phyloP scores from a whole-genome alignment of 2,797 vertebrate species.

The Liparis tanakae region DNA sequence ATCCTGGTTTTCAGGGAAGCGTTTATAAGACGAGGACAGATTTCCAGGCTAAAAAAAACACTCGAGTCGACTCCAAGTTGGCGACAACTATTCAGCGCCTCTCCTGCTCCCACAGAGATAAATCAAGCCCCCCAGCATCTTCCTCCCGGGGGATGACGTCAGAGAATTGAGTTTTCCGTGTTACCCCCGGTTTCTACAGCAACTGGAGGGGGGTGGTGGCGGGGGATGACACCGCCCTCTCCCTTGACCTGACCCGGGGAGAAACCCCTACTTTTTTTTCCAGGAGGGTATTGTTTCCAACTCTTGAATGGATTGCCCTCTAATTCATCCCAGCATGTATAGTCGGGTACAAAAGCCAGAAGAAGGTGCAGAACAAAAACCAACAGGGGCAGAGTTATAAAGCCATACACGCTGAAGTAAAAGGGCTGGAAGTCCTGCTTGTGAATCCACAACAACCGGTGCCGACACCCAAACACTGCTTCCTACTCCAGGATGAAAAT shows the following conservation, averaged over 20 bases:
- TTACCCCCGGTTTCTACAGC: conserved; percentile 78
- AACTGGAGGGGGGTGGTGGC: conserved; percentile 57
- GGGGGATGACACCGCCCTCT: conserved; percentile 61
- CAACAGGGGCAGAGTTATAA: conserved; percentile 58
- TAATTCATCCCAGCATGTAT: conserved; percentile 80
- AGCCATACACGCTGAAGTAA: conserved; percentile 50
- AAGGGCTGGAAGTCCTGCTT: conserved; percentile 5
- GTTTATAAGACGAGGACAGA: conserved; percentile 37
- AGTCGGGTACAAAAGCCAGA: conserved; percentile 72
- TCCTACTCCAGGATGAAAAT: conserved; percentile 3
- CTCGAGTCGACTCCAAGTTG: conserved; percentile 47
- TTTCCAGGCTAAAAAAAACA: conserved; percentile 46
- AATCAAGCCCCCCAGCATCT: conserved; percentile 71
- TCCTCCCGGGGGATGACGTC: conserved; percentile 70
- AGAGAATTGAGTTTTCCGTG: conserved; percentile 75
- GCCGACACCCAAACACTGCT: neutral
- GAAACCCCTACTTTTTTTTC: conserved; percentile 57
- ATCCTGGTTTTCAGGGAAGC: conserved; percentile 20
- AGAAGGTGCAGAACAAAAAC: conserved; percentile 68
- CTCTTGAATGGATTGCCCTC: conserved; percentile 81
- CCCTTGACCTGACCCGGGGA: conserved; percentile 75
- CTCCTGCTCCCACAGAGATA: conserved; percentile 74
- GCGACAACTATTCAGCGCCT: conserved; percentile 56
- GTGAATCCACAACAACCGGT: conserved; percentile 25
- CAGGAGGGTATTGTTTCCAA: conserved; percentile 76